Conservation (phyloP, 2,888 invertebrate genomes). For the Cerastis rubricosa region DNA sequence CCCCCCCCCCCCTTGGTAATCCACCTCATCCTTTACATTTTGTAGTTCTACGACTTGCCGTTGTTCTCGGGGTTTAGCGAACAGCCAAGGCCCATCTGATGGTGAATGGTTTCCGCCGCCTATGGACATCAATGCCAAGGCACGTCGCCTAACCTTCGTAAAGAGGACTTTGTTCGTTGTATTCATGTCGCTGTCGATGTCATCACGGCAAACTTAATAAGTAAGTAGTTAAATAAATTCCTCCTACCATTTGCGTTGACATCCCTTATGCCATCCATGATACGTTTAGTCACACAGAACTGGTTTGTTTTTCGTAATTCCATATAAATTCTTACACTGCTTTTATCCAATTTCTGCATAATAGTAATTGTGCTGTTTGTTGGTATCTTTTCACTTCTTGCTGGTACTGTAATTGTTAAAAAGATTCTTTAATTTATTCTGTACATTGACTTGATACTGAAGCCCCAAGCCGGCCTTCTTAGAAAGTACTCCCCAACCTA, state of each 20-base stretch:
- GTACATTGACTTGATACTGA: too few species aligned
- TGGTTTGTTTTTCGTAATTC: background rate
- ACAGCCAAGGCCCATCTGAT: too few species aligned
- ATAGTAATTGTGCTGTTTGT: background rate
- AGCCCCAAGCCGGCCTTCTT: too few species aligned
- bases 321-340: background rate
- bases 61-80: too few species aligned
- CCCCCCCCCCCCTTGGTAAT: too few species aligned
- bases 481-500: too few species aligned
- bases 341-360: background rate
- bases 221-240: background rate
- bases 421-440: background rate
- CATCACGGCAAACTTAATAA: background rate
- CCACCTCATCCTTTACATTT: too few species aligned
- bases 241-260: background rate
- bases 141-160: too few species aligned
- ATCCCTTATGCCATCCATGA: background rate
- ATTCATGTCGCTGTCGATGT: background rate
- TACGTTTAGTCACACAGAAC: rapidly evolving
- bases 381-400: rapidly evolving
- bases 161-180: background rate
- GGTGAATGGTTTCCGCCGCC: too few species aligned
- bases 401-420: background rate
- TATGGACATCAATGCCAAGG: too few species aligned
- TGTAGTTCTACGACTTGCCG: too few species aligned